Conservation (phyloP, 2,113 vertebrate species). For the Mastomys natalensis region DNA sequence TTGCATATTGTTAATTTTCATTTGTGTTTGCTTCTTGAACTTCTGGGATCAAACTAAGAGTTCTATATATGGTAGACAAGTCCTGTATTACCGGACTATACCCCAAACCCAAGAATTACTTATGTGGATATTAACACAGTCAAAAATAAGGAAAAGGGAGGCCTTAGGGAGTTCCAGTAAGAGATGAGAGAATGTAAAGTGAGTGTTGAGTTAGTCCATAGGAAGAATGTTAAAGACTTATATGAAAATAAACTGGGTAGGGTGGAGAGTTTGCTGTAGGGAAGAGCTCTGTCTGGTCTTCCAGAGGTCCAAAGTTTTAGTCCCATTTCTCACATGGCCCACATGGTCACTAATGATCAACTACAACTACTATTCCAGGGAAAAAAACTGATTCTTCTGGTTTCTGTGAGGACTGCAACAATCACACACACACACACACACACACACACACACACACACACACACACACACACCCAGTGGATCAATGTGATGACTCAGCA, state of each 20-base stretch:
- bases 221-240: background rate
- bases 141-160: background rate
- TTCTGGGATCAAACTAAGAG: background rate
- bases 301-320: background rate
- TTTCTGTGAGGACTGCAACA: background rate
- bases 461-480: background rate
- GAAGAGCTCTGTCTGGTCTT: background rate
- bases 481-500: background rate
- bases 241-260: background rate
- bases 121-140: slow-evolving; percentile 19
- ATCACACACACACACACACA: background rate
- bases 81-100: background rate
- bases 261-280: background rate
- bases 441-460: background rate
- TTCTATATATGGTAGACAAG: background rate
- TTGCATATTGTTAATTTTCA: background rate
- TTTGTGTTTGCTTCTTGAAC: background rate
- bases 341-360: background rate
- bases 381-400: background rate
- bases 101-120: background rate
- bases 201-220: background rate
- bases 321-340: background rate
- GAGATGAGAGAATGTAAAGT: background rate
- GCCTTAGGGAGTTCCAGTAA: background rate
- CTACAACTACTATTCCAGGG: background rate